Conservation (phyloP, 2,888 invertebrate genomes). For the Drosophila bunnanda region DNA sequence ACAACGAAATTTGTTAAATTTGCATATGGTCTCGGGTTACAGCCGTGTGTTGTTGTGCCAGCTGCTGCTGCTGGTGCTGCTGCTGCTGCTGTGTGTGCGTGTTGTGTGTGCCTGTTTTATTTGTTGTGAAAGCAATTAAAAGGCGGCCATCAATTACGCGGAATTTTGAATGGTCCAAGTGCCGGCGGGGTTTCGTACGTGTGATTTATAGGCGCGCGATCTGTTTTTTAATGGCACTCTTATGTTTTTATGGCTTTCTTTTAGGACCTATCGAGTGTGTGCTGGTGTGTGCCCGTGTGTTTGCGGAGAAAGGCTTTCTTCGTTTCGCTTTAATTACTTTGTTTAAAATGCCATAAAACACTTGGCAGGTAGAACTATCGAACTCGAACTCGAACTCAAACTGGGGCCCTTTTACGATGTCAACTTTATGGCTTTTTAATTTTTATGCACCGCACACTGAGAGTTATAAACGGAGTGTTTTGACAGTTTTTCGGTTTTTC, state of each 20-base stretch:
- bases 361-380: constrained; percentile 38
- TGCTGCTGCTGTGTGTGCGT: constrained; percentile 26
- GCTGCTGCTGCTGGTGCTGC: constrained; percentile 16
- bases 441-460: constrained; percentile 60
- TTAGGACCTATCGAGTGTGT: constrained; percentile 30
- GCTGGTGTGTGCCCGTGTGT: constrained; percentile 45
- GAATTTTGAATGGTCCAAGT: constrained; percentile 57
- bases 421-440: constrained; percentile 76
- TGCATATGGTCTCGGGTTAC: constrained; percentile 58
- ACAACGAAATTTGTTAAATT: constrained; percentile 77
- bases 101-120: constrained; percentile 59
- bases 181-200: constrained; percentile 44
- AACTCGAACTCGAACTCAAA: constrained; percentile 27
- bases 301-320: constrained; percentile 51
- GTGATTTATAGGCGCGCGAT: constrained; percentile 76
- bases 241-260: constrained; percentile 65
- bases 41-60: constrained; percentile 36
- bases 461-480: constrained; percentile 47
- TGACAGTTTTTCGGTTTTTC: constrained; percentile 63
- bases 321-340: constrained; percentile 68
- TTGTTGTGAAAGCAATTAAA: constrained; percentile 80
- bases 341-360: constrained; percentile 74
- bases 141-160: constrained; percentile 71
- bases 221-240: constrained; percentile 74
- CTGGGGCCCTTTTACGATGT: constrained; percentile 54